These are phyloP conservation scores for Hemichromis elongatus DNA, from an alignment of 2,113 vertebrate species.

Conservation along the genomic window DNA sequence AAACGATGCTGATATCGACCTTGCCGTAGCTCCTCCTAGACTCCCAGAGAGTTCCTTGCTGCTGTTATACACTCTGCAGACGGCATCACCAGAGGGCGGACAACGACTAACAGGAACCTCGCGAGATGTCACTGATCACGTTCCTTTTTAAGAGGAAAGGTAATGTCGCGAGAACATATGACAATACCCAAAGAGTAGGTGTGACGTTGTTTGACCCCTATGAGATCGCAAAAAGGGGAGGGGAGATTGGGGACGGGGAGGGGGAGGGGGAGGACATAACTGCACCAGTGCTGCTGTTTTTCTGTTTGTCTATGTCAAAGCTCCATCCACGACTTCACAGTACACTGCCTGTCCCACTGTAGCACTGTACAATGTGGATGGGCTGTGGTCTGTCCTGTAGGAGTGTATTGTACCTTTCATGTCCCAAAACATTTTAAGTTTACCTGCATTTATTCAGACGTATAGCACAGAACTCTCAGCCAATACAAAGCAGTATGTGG, in stretches of 20 bases:
- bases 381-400: background rate
- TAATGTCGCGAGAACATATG: slow-evolving; percentile 48
- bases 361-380: background rate
- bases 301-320: background rate
- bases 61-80: slow-evolving; percentile 71
- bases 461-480: background rate
- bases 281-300: background rate
- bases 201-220: background rate
- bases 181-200: slow-evolving; percentile 6
- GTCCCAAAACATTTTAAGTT: background rate
- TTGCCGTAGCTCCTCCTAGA: slow-evolving; percentile 71
- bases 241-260: background rate
- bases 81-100: slow-evolving; percentile 62
- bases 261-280: background rate
- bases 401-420: background rate
- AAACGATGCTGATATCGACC: slow-evolving; percentile 69
- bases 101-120: slow-evolving; percentile 24
- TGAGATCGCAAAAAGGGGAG: background rate
- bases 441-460: background rate
- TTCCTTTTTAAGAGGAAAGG: background rate
- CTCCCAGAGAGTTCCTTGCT: slow-evolving; percentile 35
- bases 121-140: slow-evolving; percentile 58
- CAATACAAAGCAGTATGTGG: background rate
- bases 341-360: background rate
- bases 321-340: background rate